phyloP scores from a whole-genome alignment of 1,140 invertebrate species.

The Drosophila neocordata region DNA sequence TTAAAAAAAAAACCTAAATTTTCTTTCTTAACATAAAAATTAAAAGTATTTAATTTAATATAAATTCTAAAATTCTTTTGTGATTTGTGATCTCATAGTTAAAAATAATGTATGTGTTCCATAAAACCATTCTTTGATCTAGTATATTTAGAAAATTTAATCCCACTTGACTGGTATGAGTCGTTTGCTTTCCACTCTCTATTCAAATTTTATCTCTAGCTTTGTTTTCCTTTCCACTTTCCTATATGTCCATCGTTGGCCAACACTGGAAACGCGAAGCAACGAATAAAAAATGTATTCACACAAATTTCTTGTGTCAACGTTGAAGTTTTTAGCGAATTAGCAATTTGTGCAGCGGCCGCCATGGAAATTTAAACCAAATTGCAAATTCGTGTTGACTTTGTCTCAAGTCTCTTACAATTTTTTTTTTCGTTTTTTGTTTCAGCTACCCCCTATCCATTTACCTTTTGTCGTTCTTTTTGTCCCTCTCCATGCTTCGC shows the following conservation, averaged over 20 bases:
- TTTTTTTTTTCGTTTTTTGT: slow-evolving; percentile 20
- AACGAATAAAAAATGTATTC: slow-evolving; percentile 62
- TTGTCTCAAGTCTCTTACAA: slow-evolving; percentile 46
- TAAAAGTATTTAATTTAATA: no score
- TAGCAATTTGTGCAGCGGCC: slow-evolving; percentile 59
- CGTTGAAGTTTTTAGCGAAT: slow-evolving; percentile 59
- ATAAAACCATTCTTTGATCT: no score
- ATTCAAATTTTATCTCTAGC: not conserved
- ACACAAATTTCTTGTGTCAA: slow-evolving; percentile 72
- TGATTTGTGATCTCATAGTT: no score
- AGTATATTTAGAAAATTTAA: not conserved
- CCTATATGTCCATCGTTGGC: not conserved
- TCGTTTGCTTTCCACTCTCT: slow-evolving; percentile 25
- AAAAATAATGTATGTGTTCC: no score
- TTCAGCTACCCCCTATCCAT: slow-evolving; percentile 11
- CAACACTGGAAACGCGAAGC: not conserved
- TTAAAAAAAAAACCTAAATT: no score
- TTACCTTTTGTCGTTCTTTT: slow-evolving; percentile 17
- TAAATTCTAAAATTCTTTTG: no score
- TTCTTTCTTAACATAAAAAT: no score
- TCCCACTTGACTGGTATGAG: slow-evolving; percentile 23
- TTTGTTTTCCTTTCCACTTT: slow-evolving; percentile 2
- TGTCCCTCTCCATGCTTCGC: not conserved
- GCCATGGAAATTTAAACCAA: slow-evolving; percentile 61
- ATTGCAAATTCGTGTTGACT: slow-evolving; percentile 72